These are phyloP conservation scores for Tenodera sinensis DNA, from an alignment of 2,888 invertebrate species.

Conservation along the genomic window DNA sequence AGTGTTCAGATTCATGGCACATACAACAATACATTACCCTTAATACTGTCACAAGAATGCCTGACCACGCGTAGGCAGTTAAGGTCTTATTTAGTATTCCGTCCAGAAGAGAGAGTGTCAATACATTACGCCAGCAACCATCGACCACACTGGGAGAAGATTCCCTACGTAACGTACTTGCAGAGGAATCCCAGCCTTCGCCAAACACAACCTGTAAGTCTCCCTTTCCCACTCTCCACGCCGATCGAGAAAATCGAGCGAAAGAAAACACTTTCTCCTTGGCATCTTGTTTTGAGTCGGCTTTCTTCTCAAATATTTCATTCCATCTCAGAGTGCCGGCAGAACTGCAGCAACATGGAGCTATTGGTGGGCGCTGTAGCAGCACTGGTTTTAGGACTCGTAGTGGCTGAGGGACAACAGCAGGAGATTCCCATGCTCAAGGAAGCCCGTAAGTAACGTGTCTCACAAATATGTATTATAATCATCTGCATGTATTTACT, in stretches of 20 bases:
- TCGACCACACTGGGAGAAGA: neutral
- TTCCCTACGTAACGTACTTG: neutral
- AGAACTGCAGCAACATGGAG: neutral
- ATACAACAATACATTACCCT: neutral
- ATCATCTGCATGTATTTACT: too few relatives aligned
- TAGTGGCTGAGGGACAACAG: neutral
- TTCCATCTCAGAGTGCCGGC: neutral
- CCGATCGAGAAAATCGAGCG: neutral
- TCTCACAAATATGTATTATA: neutral
- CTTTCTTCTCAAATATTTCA: slow-evolving; percentile 1
- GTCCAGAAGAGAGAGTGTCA: neutral
- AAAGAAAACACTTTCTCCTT: neutral
- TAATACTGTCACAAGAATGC: neutral
- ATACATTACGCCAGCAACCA: neutral
- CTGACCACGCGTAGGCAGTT: neutral
- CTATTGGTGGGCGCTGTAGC: neutral
- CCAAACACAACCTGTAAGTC: neutral
- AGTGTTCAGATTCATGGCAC: too few relatives aligned
- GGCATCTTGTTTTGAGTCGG: neutral
- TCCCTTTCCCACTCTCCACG: neutral
- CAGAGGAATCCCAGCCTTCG: neutral
- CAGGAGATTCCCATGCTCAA: neutral
- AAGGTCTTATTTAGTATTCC: neutral
- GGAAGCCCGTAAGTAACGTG: neutral
- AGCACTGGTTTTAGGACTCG: neutral